These are phyloP conservation scores for Desoria tigrina DNA, from an alignment of 2,888 invertebrate species.

Conservation along the genomic window DNA sequence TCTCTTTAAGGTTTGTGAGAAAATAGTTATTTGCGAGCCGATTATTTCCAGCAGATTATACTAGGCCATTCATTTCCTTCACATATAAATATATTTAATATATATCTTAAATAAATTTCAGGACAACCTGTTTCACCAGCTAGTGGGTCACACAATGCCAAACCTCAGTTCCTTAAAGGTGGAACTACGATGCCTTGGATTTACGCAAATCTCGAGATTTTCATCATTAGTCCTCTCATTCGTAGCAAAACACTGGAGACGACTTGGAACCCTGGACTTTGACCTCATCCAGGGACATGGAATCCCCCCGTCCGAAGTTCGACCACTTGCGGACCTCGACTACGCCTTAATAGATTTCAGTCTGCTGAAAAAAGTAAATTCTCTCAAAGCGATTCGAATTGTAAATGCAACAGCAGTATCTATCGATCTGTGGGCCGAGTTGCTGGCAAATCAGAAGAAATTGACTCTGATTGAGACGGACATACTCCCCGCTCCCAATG, in stretches of 20 bases:
- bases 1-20: too few relatives aligned
- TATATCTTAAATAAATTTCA: too few relatives aligned
- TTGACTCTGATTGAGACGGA: slow-evolving; percentile 43
- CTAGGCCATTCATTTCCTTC: too few relatives aligned
- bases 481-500: slow-evolving; percentile 41
- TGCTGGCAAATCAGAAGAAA: slow-evolving; percentile 35
- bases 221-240: slow-evolving; percentile 29
- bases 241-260: slow-evolving; percentile 26
- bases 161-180: slow-evolving; percentile 18
- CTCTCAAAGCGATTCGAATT: slow-evolving; percentile 31
- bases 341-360: slow-evolving; percentile 32
- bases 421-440: slow-evolving; percentile 36
- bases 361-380: slow-evolving; percentile 21
- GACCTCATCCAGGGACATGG: slow-evolving; percentile 51
- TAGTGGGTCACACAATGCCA: slow-evolving; percentile 16
- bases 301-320: slow-evolving; percentile 36
- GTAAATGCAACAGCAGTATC: slow-evolving; percentile 46
- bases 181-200: slow-evolving; percentile 28
- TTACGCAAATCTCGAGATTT: slow-evolving; percentile 38
- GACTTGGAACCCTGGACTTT: slow-evolving; percentile 34
- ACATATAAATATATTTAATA: too few relatives aligned
- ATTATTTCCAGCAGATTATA: too few relatives aligned
- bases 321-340: slow-evolving; percentile 36
- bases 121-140: slow-evolving; percentile 25
- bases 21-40: too few relatives aligned